phyloP scores from a whole-genome alignment of 2,113 vertebrate species.

The Gymnocephalus cernua region DNA sequence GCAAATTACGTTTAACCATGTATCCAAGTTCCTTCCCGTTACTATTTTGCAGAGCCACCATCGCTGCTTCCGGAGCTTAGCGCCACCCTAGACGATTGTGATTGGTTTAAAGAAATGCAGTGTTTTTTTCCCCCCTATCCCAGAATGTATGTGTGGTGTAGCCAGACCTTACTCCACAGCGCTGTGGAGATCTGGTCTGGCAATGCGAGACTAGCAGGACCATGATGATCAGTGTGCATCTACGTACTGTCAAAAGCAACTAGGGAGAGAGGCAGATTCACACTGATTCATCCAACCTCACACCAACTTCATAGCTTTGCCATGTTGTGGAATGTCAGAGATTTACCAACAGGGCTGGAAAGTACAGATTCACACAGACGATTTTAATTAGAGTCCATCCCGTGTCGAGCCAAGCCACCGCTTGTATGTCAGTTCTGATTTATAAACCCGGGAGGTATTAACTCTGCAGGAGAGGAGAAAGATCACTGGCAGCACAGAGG shows the following conservation, averaged over 20 bases:
- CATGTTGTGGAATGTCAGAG: slow-evolving; percentile 71
- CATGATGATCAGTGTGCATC: slow-evolving; percentile 19
- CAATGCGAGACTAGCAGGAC: background rate
- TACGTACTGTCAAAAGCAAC: slow-evolving; percentile 20
- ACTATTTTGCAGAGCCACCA: too few relatives aligned
- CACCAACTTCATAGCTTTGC: slow-evolving; percentile 66
- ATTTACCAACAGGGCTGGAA: slow-evolving; percentile 76
- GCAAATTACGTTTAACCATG: too few relatives aligned
- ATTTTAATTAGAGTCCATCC: slow-evolving; percentile 85
- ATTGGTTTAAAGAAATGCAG: too few relatives aligned
- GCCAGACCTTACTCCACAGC: too few relatives aligned
- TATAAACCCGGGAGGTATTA: slow-evolving; percentile 80
- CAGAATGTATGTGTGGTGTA: too few relatives aligned
- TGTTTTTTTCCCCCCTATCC: too few relatives aligned
- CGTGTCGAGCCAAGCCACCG: slow-evolving; percentile 61
- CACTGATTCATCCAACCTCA: slow-evolving; percentile 49
- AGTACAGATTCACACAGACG: slow-evolving; percentile 85
- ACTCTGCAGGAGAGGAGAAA: slow-evolving; percentile 70
- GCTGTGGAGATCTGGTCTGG: too few relatives aligned
- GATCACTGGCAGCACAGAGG: slow-evolving; percentile 60
- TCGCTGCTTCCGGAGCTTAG: too few relatives aligned
- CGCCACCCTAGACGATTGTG: too few relatives aligned
- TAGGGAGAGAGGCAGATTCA: slow-evolving; percentile 1
- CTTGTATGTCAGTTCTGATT: slow-evolving; percentile 84
- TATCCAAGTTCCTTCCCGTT: too few relatives aligned